Base-by-base conservation (phyloP, 2,113 vertebrate species). In the Salvelinus fontinalis region DNA sequence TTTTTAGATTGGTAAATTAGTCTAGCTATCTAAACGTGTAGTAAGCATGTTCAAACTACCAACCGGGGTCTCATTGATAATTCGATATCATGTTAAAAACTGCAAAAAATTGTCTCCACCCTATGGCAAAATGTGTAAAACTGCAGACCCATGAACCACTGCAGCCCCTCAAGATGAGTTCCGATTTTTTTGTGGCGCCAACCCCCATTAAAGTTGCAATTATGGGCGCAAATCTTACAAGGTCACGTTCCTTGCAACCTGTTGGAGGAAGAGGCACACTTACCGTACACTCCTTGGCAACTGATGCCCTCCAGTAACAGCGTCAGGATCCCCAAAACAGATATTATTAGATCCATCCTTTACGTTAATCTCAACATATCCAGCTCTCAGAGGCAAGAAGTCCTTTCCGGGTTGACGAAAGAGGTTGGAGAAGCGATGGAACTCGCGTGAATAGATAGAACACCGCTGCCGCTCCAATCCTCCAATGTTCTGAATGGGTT, bases 251-350 rank as follows among this genome's bases (percentile, higher is more conserved):
- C 59, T 80, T 80, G 54, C 34, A 77, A 54, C 16, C 51, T 5
- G 29, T 51, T 39, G 54, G 22, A 70, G 44, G 51, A 60, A 51
- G 73, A 22, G 76, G 39, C 9, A 27, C 79, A 96, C 96, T 97
- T 90, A 98, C 97, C 96, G 82, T 98, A 98, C 82, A 97, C 96
- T 94, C 97, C 97, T 89, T 98, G 95, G 87, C 93, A 93, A 69
- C 90, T 92, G 88, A 95, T 89, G 86, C 93, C 93, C 85, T 96
- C 95, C 91, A 95, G 89, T 79, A 95, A 78, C 84, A 96, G 94
- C 83, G 93, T 90, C 89, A 97, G 94, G 85, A 97, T 89, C 93
- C 95, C 94, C 93, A 94, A 89, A 90, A 96, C 89, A 76, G 92
- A 89, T 92, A 91, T 93, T 90, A 93, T 94, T 90, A 95, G 93